phyloP scores from a whole-genome alignment of 2,113 vertebrate genomes.

The Alectura lathami region DNA sequence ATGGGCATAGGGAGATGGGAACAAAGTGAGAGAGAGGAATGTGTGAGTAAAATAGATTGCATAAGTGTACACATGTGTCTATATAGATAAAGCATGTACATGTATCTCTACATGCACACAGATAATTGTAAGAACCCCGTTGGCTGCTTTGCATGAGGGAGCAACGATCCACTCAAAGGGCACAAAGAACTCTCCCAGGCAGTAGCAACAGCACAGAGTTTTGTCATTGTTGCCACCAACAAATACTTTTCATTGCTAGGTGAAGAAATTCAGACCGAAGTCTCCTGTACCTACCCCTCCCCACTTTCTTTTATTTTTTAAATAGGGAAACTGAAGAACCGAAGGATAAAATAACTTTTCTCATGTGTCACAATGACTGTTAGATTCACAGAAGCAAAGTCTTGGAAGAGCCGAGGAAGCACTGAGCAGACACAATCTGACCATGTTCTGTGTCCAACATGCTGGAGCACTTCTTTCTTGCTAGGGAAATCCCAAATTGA shows the following conservation, averaged over 20 bases:
- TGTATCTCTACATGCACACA: rapidly evolving
- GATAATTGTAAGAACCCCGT: not conserved
- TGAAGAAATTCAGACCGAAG: not conserved
- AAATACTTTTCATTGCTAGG: not conserved
- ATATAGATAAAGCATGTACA: too few species aligned
- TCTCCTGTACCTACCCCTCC: not conserved
- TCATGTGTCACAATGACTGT: rapidly evolving
- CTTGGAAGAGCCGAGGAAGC: not conserved
- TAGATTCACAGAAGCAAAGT: not conserved
- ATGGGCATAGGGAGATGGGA: not conserved
- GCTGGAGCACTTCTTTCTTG: not conserved
- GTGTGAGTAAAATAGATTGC: not conserved
- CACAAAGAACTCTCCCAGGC: not conserved
- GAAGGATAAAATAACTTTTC: not conserved
- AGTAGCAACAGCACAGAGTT: not conserved
- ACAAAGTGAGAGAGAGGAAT: not conserved
- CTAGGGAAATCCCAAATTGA: constrained; percentile 10
- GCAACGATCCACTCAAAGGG: not conserved
- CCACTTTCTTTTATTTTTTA: rapidly evolving
- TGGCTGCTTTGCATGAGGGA: not conserved
- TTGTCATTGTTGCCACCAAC: not conserved
- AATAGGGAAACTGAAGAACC: not conserved
- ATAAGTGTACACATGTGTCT: not conserved
- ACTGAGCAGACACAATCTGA: not conserved
- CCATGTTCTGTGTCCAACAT: not conserved